Percentiles rank a stretch among this genome's conserved stretches.
Evolutionary conservation across 2,888 invertebrate species (phyloP).

Genomic region (Platynereis dumerilii): DNA sequence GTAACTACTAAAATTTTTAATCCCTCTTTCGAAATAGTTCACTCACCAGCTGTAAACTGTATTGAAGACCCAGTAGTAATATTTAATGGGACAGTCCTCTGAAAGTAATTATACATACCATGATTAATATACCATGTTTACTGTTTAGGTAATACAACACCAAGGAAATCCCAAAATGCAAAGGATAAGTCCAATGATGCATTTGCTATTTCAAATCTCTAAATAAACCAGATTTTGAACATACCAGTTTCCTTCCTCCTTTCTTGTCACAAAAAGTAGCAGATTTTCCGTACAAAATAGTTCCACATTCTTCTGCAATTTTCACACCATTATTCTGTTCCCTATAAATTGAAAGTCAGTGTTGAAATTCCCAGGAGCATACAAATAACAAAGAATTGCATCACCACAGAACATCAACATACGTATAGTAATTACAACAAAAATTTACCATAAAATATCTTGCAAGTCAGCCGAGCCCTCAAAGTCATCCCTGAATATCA

Average conservation of each 20-base stretch:
- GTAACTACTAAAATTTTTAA: too few species aligned
- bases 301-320: conserved; percentile 55
- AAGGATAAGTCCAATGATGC: too few species aligned
- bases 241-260: conserved; percentile 50
- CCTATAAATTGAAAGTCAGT: too few species aligned
- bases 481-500: conserved; percentile 62
- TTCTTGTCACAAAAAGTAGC: conserved; percentile 53
- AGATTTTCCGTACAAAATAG: conserved; percentile 56
- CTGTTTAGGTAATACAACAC: too few species aligned
- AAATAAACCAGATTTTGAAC: conserved; percentile 6
- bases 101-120: conserved; percentile 18
- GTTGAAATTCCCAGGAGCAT: too few species aligned
- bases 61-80: conserved; percentile 58
- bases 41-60: conserved; percentile 61
- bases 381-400: too few species aligned
- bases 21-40: too few species aligned
- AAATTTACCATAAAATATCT: conserved; percentile 45
- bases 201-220: too few species aligned
- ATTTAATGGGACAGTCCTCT: conserved; percentile 60
- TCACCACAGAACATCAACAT: too few species aligned
- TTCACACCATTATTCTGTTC: conserved; percentile 42
- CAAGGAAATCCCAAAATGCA: too few species aligned
- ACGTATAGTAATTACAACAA: too few species aligned
- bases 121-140: too few species aligned
- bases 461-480: conserved; percentile 46